A percentile compares a stretch with the other conserved stretches of the same genome.
Conservation (phyloP, 2,113 vertebrate genomes). For the Pristiophorus japonicus region DNA sequence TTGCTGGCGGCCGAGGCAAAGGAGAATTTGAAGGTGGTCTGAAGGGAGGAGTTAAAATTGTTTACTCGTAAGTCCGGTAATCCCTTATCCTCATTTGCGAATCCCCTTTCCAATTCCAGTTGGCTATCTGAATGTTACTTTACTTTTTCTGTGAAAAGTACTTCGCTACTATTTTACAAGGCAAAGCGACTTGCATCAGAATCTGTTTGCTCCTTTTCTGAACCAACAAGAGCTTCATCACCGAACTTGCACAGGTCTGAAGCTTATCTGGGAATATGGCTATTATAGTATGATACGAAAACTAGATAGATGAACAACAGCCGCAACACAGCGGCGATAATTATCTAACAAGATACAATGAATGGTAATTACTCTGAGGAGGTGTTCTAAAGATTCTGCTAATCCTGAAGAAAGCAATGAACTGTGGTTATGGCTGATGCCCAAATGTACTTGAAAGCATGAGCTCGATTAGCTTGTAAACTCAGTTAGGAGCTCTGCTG, state of each 20-base stretch:
- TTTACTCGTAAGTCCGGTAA: conserved; percentile 38
- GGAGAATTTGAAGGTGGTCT: conserved; percentile 39
- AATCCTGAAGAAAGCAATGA: too few relatives aligned
- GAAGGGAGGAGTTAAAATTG: conserved; percentile 39
- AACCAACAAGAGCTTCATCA: not conserved
- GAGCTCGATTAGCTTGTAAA: too few relatives aligned
- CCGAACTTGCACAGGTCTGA: not conserved
- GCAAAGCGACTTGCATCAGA: not conserved
- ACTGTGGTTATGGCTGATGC: too few relatives aligned
- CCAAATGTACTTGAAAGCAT: too few relatives aligned
- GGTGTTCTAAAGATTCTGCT: too few relatives aligned
- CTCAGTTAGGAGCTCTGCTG: too few relatives aligned
- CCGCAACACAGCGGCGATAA: too few relatives aligned
- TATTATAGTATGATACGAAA: not conserved
- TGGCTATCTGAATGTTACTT: not conserved
- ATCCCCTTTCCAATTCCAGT: not conserved
- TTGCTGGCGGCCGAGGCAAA: conserved; percentile 39
- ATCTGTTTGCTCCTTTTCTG: not conserved
- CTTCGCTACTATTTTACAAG: not conserved
- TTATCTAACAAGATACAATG: too few relatives aligned
- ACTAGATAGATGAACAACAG: too few relatives aligned
- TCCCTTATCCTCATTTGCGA: not conserved
- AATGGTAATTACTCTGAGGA: too few relatives aligned
- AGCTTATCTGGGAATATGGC: not conserved
- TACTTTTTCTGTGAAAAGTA: not conserved